A percentile compares a stretch with the other conserved stretches of the same genome.
Conservation (phyloP, 2,113 vertebrate species). For the Tyto alba region DNA sequence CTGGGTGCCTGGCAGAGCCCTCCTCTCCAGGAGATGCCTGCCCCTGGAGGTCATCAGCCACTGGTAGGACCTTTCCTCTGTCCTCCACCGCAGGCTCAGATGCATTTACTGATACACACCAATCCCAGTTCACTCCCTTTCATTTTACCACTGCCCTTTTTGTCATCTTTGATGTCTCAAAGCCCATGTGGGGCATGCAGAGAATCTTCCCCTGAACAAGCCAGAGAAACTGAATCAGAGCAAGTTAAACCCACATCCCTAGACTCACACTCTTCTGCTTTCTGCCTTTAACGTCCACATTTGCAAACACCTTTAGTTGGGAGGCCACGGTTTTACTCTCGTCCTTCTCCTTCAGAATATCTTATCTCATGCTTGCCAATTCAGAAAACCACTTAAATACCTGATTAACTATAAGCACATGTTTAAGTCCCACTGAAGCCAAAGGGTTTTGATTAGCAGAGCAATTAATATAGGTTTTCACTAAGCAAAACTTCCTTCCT, state of each 20-base stretch:
- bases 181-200: neutral
- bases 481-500: neutral
- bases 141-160: neutral
- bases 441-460: neutral
- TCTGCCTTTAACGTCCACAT: neutral
- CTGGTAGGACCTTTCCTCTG: neutral
- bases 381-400: slow-evolving; percentile 30
- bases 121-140: rapidly evolving
- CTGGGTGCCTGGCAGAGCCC: neutral
- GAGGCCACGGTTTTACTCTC: neutral
- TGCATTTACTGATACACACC: rapidly evolving
- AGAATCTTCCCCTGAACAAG: neutral
- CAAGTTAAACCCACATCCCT: neutral
- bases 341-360: neutral
- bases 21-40: neutral
- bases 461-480: neutral
- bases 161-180: neutral
- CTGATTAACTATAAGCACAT: slow-evolving; percentile 34
- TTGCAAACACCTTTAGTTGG: neutral
- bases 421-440: neutral
- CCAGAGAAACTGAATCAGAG: neutral
- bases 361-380: neutral
- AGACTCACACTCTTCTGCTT: neutral
- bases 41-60: neutral
- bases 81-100: neutral